These are phyloP conservation scores for Drosophila merina DNA, from an alignment of 2,888 invertebrate genomes.

Conservation along the genomic window DNA sequence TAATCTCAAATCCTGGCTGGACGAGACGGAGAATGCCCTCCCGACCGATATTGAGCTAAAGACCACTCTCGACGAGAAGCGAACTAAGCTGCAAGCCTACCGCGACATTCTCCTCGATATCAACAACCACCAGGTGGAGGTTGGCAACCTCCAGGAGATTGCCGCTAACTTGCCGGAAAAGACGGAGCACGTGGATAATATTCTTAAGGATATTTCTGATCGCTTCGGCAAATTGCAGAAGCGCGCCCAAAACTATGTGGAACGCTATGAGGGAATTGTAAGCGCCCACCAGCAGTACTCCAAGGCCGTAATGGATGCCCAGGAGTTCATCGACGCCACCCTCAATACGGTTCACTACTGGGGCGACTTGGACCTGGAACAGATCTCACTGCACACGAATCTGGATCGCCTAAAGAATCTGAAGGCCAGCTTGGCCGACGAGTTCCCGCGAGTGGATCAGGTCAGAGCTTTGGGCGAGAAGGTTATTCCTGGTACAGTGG, in stretches of 20 bases:
- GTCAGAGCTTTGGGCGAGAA: conserved; percentile 94
- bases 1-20: conserved; percentile 91
- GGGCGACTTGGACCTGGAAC: conserved; percentile 93
- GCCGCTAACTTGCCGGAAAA: conserved; percentile 92
- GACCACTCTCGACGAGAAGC: conserved; percentile 95
- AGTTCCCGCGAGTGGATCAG: conserved; percentile 92
- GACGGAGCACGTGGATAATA: conserved; percentile 89
- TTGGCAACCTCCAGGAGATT: conserved; percentile 92
- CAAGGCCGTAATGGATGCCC: conserved; percentile 93
- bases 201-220: conserved; percentile 88
- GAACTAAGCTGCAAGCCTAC: conserved; percentile 93
- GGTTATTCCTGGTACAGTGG: conserved; percentile 93
- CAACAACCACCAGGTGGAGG: conserved; percentile 92
- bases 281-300: conserved; percentile 95
- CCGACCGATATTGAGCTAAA: conserved; percentile 92
- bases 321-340: conserved; percentile 94
- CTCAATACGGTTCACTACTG: conserved; percentile 92
- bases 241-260: conserved; percentile 90
- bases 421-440: conserved; percentile 91
- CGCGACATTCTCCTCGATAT: conserved; percentile 93
- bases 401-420: conserved; percentile 93
- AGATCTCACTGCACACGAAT: conserved; percentile 93
- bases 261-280: conserved; percentile 94
- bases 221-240: conserved; percentile 90
- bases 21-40: conserved; percentile 89